Conservation (phyloP, 2,113 vertebrate species). For the Psephotus haematonotus region DNA sequence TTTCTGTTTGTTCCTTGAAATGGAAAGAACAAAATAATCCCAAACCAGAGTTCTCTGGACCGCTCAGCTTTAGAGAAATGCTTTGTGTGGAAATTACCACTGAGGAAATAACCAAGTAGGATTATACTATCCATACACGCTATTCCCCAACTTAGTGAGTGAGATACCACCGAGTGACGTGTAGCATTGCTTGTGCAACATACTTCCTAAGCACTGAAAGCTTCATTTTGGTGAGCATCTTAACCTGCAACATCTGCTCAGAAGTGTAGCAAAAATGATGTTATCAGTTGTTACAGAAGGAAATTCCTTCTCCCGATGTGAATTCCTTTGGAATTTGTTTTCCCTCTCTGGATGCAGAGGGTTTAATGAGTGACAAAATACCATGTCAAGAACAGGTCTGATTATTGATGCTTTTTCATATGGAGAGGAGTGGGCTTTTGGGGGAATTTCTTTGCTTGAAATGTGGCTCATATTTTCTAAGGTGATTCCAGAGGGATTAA, state of each 20-base stretch:
- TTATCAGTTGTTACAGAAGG: background rate
- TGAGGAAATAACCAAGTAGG: background rate
- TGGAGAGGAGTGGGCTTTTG: background rate
- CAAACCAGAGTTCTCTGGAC: background rate
- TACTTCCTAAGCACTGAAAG: background rate
- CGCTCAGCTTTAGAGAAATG: background rate
- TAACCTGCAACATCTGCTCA: constrained; percentile 52
- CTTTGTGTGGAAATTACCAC: background rate
- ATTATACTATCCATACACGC: background rate
- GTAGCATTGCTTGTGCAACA: background rate
- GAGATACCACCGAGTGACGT: constrained; percentile 10
- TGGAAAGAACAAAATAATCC: background rate
- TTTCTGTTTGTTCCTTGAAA: background rate
- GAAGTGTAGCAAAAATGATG: background rate
- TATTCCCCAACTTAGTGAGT: background rate
- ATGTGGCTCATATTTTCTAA: background rate
- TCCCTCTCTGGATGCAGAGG: background rate
- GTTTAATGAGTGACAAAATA: constrained; percentile 23
- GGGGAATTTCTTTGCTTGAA: background rate
- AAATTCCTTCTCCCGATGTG: constrained; percentile 15
- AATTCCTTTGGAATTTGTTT: constrained; percentile 32
- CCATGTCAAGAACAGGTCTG: background rate
- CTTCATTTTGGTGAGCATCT: background rate
- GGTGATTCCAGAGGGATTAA: background rate
- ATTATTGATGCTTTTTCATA: background rate